A percentile compares a stretch with the other conserved stretches of the same genome.
These are phyloP conservation scores for Cettia cetti DNA, from an alignment of 2,113 vertebrate genomes.

Conservation along the genomic window DNA sequence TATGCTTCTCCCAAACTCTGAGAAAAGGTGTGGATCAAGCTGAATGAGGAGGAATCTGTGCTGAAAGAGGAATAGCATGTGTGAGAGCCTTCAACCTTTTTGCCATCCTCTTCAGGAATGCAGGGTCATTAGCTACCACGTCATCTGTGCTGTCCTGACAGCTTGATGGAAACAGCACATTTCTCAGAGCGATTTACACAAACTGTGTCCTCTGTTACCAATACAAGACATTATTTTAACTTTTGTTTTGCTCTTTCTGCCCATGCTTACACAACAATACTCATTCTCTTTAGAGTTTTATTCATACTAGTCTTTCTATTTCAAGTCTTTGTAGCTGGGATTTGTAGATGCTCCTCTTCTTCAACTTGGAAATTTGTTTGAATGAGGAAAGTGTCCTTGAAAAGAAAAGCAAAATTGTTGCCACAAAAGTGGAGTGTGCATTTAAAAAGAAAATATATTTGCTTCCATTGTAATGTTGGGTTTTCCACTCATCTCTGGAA, in stretches of 20 bases:
- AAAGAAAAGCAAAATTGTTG: background rate
- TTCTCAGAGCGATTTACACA: background rate
- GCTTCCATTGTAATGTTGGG: background rate
- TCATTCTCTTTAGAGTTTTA: background rate
- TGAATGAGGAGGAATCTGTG: background rate
- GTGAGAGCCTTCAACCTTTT: background rate
- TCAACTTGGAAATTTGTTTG: background rate
- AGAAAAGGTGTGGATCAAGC: background rate
- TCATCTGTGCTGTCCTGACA: background rate
- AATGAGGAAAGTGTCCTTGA: background rate
- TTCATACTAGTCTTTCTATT: background rate
- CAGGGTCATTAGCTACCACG: background rate
- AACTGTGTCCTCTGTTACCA: background rate
- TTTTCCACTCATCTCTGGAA: background rate
- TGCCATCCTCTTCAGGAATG: slow-evolving; percentile 14
- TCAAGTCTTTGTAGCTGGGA: background rate
- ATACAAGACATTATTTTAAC: background rate
- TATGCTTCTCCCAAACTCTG: background rate
- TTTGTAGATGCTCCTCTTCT: background rate
- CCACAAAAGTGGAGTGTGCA: background rate
- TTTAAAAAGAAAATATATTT: background rate
- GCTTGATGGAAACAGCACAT: slow-evolving; percentile 32
- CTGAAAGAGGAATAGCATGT: background rate
- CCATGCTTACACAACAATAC: background rate
- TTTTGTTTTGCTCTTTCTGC: background rate